These are phyloP conservation scores for Bungarus multicinctus DNA, from an alignment of 2,113 vertebrate species.

Conservation along the genomic window DNA sequence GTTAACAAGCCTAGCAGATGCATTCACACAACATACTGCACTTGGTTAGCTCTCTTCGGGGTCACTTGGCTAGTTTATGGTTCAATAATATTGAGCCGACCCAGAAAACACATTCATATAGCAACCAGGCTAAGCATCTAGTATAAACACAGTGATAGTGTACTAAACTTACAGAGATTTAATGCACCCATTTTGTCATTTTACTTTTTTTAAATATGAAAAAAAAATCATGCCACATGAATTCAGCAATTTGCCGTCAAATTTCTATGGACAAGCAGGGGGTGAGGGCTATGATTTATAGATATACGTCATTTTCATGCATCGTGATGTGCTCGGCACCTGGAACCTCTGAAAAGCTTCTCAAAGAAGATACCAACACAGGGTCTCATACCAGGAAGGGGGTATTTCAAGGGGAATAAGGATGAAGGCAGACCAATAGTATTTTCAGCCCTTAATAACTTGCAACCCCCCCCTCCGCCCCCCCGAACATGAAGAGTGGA, in stretches of 20 bases:
- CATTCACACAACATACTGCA: background rate
- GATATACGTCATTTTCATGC: background rate
- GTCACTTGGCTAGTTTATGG: background rate
- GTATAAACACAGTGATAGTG: background rate
- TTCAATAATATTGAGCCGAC: background rate
- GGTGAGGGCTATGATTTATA: background rate
- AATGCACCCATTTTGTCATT: background rate
- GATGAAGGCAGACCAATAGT: background rate
- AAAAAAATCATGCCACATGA: background rate
- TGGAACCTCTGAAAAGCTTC: background rate
- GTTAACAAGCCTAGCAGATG: background rate
- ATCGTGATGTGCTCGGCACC: background rate
- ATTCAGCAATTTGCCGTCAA: background rate
- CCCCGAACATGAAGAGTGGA: background rate
- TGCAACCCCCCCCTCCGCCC: fast-evolving
- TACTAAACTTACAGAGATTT: background rate
- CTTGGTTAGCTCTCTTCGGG: background rate
- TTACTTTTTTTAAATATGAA: background rate
- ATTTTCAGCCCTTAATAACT: fast-evolving
- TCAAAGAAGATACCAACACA: background rate
- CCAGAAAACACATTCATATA: background rate
- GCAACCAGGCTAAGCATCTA: background rate
- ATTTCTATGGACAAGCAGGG: background rate
- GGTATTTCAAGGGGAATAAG: background rate
- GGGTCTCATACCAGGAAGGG: background rate